phyloP scores from a whole-genome alignment of 2,888 invertebrate species.

The Metacarcinus magister region DNA sequence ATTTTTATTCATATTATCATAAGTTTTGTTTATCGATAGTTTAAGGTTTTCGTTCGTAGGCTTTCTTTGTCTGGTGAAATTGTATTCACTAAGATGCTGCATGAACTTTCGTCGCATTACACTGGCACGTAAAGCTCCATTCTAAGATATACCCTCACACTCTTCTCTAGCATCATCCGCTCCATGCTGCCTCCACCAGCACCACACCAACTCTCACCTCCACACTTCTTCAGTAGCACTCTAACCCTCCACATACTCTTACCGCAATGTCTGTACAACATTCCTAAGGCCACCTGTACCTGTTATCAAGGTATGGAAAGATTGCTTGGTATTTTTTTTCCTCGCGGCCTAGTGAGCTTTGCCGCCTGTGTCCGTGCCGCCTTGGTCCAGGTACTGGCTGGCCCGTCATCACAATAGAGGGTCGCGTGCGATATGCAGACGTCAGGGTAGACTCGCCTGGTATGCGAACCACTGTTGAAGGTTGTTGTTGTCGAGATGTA shows the following conservation, averaged over 20 bases:
- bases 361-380: not conserved
- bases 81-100: not conserved
- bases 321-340: slow-evolving; percentile 8
- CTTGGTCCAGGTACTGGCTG: not conserved
- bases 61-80: not conserved
- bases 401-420: slow-evolving; percentile 13
- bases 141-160: not conserved
- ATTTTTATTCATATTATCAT: too few relatives aligned
- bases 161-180: not conserved
- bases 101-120: not conserved
- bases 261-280: not conserved
- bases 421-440: slow-evolving; percentile 2
- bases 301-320: not conserved
- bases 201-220: not conserved
- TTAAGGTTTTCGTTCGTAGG: not conserved
- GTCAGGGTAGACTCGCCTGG: not conserved
- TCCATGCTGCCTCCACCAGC: not conserved
- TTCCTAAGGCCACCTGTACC: not conserved
- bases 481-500: slow-evolving; percentile 34
- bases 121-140: not conserved
- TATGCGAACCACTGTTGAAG: not conserved
- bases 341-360: not conserved
- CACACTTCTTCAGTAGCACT: not conserved
- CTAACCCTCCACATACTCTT: not conserved
- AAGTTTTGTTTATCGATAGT: not conserved